Evolutionary conservation across 1,140 invertebrate species (phyloP), one percentile per base, ranked within the genome.

Genomic region (Drosophila pallidifrons): DNA sequence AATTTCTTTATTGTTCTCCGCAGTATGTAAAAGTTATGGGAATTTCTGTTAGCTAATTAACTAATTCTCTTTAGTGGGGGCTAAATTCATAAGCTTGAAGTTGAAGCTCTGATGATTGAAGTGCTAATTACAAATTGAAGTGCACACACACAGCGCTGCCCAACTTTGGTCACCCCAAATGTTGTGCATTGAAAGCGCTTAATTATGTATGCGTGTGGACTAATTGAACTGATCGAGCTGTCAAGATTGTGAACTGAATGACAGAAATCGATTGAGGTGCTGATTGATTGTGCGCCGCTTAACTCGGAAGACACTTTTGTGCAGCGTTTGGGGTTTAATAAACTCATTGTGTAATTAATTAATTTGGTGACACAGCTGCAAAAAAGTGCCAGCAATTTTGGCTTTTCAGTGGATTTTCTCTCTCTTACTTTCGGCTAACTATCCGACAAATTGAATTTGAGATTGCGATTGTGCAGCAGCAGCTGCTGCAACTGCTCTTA

Each of bases 261-360:
- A 11, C 28, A 3, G 6, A n/a, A 52, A 15, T 28, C 30, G 41
- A 46, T 60, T 45, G 58, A 30, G 32, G 25, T 65, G 38, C 13
- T 55, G 51, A 54, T 32, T 66, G 28, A 41, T 20, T 52, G 20
- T 25, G 51, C 47, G 7, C 25, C 10, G 60, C 45, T 49, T 49
- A 20, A 16, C 10, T 0, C 6, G 10, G 7, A 25, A 2, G 11
- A 30, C 38, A 8, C 16, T 16, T 67, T 58, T 32, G 25, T 7
- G 55, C 13, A 38, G 55, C 38, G 4, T 61, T 61, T 59, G 10
- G 45, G 38, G 8, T 35, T 69, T 61, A 60, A 69, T 61, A 49
- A 69, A 69, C 81, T 81, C 68, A 69, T 80, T 85, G 57, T 67
- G 75, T 73, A 87, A 86, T 86, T 86, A 82, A 87, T 86, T 72